These are phyloP conservation scores for Plutella xylostella DNA, from an alignment of 2,888 invertebrate species.

Conservation along the genomic window DNA sequence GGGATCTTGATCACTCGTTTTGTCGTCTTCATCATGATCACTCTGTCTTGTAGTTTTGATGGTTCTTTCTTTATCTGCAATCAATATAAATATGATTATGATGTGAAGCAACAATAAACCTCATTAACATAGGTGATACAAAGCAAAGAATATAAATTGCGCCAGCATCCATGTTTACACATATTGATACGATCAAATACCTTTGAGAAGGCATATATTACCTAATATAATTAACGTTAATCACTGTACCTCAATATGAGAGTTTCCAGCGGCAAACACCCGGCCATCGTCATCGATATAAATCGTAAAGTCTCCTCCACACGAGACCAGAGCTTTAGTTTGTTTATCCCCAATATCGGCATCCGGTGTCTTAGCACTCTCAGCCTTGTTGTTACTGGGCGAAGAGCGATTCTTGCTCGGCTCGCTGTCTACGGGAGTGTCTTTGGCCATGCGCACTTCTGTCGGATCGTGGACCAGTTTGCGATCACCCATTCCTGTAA, in stretches of 20 bases:
- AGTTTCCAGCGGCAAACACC: constrained; percentile 82
- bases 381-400: constrained; percentile 24
- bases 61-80: too few relatives aligned
- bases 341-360: constrained; percentile 25
- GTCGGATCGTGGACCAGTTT: constrained; percentile 70
- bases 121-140: too few relatives aligned
- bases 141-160: too few relatives aligned
- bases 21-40: constrained; percentile 78
- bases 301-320: constrained; percentile 83
- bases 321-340: constrained; percentile 62
- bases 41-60: constrained; percentile 46
- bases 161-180: too few relatives aligned
- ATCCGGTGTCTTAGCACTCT: constrained; percentile 32
- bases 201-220: too few relatives aligned
- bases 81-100: too few relatives aligned
- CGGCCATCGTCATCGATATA: constrained; percentile 75
- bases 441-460: constrained; percentile 54
- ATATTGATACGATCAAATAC: too few relatives aligned
- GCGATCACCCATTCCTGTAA: constrained; percentile 71
- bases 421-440: constrained; percentile 20
- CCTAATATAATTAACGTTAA: too few relatives aligned
- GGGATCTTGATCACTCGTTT: constrained; percentile 80
- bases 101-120: too few relatives aligned
- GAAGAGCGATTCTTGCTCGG: background rate
- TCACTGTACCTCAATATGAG: constrained; percentile 47